These are phyloP conservation scores for Etia nguti DNA, from an alignment of 2,113 vertebrate genomes.

Conservation along the genomic window DNA sequence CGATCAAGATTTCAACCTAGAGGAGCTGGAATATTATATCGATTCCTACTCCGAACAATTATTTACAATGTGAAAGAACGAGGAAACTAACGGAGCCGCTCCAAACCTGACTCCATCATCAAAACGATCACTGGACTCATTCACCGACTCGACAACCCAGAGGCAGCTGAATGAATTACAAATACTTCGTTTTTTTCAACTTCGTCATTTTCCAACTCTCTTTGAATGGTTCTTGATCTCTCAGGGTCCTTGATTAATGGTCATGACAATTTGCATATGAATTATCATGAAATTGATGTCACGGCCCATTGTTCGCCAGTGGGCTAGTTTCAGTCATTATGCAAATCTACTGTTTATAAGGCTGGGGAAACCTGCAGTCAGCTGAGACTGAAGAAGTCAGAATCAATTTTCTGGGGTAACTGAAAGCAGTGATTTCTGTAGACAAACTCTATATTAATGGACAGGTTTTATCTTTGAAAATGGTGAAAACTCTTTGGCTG, in stretches of 20 bases:
- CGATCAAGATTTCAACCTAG: rapidly evolving
- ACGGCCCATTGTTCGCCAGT: neutral
- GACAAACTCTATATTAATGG: neutral
- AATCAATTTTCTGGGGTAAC: neutral
- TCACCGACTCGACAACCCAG: neutral
- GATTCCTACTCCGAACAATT: neutral
- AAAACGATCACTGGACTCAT: neutral
- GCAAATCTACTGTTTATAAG: neutral
- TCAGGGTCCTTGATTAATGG: neutral
- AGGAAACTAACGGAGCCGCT: neutral
- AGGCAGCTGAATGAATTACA: neutral
- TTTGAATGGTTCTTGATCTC: neutral
- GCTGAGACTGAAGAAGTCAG: neutral
- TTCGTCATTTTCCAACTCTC: neutral
- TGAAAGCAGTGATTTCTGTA: neutral
- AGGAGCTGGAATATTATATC: neutral
- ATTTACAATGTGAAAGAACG: neutral
- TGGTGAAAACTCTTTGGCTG: neutral
- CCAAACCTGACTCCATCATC: neutral
- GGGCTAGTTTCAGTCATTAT: neutral
- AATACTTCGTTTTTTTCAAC: neutral
- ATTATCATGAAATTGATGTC: neutral
- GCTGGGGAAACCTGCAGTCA: neutral
- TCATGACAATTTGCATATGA: neutral
- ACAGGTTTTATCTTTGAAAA: neutral